phyloP scores from a whole-genome alignment of 1,140 invertebrate genomes.

The Neelides sp. region DNA sequence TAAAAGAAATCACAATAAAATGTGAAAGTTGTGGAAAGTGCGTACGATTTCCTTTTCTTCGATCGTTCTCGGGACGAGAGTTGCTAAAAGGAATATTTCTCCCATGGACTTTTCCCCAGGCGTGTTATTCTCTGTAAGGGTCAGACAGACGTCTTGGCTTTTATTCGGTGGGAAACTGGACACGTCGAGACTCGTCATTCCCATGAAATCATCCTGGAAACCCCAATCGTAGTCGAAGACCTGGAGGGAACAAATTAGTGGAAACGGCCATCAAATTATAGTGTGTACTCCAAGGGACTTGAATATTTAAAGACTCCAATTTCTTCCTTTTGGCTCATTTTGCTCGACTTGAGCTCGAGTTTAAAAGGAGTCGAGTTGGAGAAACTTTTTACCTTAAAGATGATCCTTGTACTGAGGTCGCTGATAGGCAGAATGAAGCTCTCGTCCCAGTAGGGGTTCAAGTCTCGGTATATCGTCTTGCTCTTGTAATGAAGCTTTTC shows the following conservation, averaged over 20 bases:
- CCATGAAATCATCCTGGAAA: constrained; percentile 94
- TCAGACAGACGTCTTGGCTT: constrained; percentile 62
- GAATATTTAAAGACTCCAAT: too few species aligned
- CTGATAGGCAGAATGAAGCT: constrained; percentile 86
- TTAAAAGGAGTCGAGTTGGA: too few species aligned
- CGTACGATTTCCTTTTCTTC: constrained; percentile 87
- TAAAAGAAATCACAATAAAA: too few species aligned
- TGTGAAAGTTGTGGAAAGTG: too few species aligned
- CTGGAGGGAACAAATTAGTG: constrained; percentile 40
- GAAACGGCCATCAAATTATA: constrained; percentile 3
- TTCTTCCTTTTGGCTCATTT: too few species aligned
- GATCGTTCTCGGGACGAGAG: constrained; percentile 72
- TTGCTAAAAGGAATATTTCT: constrained; percentile 64
- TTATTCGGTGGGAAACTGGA: constrained; percentile 67
- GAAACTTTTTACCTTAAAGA: constrained; percentile 78
- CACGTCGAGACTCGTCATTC: constrained; percentile 70
- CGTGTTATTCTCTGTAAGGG: constrained; percentile 54
- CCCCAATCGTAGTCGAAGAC: constrained; percentile 98
- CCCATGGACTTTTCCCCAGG: constrained; percentile 54
- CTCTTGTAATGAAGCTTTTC: constrained; percentile 85
- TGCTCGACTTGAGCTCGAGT: too few species aligned
- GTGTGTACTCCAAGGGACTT: constrained; percentile 35
- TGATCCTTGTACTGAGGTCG: constrained; percentile 76
- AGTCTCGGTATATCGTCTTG: constrained; percentile 63
- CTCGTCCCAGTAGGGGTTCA: constrained; percentile 89